These are phyloP conservation scores for Poecilobothrus nobilitatus DNA, from an alignment of 2,888 invertebrate species.

Conservation along the genomic window DNA sequence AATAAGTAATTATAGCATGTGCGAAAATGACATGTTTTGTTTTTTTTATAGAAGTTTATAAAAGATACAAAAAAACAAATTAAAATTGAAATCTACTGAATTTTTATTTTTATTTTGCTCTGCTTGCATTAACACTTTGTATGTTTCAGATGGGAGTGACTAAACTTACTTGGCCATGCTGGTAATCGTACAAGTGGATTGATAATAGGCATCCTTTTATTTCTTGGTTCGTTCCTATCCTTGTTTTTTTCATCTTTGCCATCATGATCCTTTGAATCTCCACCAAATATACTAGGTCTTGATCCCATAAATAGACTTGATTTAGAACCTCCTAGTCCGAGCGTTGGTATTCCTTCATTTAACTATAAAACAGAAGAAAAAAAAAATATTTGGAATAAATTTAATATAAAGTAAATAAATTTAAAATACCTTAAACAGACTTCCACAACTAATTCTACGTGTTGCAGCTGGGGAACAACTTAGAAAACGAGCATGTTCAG, in stretches of 20 bases:
- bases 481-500: conserved; percentile 55
- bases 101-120: not conserved
- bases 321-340: conserved; percentile 55
- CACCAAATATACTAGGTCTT: conserved; percentile 36
- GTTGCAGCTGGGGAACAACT: conserved; percentile 78
- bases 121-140: not conserved
- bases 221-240: conserved; percentile 38
- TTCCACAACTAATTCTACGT: conserved; percentile 83
- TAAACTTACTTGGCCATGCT: conserved; percentile 70
- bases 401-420: not conserved
- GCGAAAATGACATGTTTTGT: not conserved
- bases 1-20: not conserved
- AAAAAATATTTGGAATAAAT: not conserved
- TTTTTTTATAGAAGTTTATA: not conserved
- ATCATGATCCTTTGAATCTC: conserved; percentile 38
- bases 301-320: conserved; percentile 47
- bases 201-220: conserved; percentile 75
- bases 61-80: not conserved
- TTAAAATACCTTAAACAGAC: conserved; percentile 60
- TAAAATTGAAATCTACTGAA: not conserved
- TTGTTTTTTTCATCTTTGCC: conserved; percentile 40
- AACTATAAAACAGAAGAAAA: conserved; percentile 30
- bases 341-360: conserved; percentile 44
- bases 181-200: conserved; percentile 81
- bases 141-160: not conserved